Evolutionary conservation across 2,888 invertebrate genomes (phyloP), one percentile per base, ranked within the genome.

Genomic region (Dasypolia templi): DNA sequence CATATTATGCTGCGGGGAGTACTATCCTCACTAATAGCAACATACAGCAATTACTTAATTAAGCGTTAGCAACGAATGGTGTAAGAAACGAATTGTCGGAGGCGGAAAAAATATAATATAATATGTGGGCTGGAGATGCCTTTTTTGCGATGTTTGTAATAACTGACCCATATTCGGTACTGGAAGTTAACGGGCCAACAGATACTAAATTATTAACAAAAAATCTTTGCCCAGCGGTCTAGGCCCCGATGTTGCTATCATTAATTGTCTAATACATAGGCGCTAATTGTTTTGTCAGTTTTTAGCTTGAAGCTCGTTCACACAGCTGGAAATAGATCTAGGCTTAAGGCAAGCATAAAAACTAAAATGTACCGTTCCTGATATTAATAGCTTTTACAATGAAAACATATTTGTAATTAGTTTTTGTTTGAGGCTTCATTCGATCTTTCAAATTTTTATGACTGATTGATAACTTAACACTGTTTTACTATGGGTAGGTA

Each of bases 241-340:
- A 29, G 2, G 26, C 75, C 22, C 11, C 51, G 11, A 44, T 49
- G 26, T 56, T 56, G n/a, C 39, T n/a, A 81, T 65, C 42, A 82
- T 82, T 75, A 81, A 84, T 81, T 75, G 63, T 81, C 4, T 51
- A 69, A 71, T 61, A 67, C 42, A 51, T 51, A 66, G 71, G 55
- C 55, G 68, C 59, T 81, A 69, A 81, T 82, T 72, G 82, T 81
- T 75, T 82, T 69, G 85, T 85, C 82, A 84, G 77, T 58, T 49
- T 58, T 65, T 69, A 63, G 49, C 65, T 81, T 39, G 39, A 68
- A 75, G 85, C 82, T 5, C 81, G 42, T 64, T 84, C 35, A 64
- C 49, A 65, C 53, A 29, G 44, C 39, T 63, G 44, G 39, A 72
- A 70, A 81, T 67, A 61, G 19, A 71, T 84, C 72, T 85, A 82